Conservation (phyloP, 2,113 vertebrate genomes). For the Albula glossodonta region DNA sequence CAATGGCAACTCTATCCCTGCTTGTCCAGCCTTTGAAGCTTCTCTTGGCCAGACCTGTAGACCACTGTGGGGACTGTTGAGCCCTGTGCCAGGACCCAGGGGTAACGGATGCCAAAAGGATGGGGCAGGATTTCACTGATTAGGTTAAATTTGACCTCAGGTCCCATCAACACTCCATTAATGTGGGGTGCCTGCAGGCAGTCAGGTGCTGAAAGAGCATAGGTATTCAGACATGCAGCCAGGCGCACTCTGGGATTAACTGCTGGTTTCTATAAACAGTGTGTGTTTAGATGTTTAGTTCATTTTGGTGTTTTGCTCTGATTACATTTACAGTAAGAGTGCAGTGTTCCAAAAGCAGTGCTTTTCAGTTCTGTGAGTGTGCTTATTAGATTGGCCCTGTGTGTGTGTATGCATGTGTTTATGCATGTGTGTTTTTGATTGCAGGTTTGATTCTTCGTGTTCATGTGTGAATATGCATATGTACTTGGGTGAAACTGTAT, state of each 20-base stretch:
- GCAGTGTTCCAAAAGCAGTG: background rate
- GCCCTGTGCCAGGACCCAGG: background rate
- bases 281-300: background rate
- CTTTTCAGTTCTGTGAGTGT: background rate
- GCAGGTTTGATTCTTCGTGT: background rate
- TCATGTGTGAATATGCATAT: background rate
- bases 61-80: background rate
- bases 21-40: background rate
- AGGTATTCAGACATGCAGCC: background rate
- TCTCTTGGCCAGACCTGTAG: background rate
- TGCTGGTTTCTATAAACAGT: background rate
- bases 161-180: background rate
- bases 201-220: background rate
- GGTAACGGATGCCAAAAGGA: background rate
- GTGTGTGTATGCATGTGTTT: background rate
- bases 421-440: background rate
- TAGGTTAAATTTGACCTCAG: slow-evolving; percentile 1
- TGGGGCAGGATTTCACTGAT: slow-evolving; percentile 5
- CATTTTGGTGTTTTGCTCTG: background rate
- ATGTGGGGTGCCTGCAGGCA: background rate
- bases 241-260: background rate
- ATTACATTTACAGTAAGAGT: background rate
- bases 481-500: background rate
- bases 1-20: background rate
- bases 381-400: background rate